A percentile compares a stretch with the other conserved stretches of the same genome.
phyloP scores from a whole-genome alignment of 2,797 vertebrate genomes.

The Leuciscus waleckii region DNA sequence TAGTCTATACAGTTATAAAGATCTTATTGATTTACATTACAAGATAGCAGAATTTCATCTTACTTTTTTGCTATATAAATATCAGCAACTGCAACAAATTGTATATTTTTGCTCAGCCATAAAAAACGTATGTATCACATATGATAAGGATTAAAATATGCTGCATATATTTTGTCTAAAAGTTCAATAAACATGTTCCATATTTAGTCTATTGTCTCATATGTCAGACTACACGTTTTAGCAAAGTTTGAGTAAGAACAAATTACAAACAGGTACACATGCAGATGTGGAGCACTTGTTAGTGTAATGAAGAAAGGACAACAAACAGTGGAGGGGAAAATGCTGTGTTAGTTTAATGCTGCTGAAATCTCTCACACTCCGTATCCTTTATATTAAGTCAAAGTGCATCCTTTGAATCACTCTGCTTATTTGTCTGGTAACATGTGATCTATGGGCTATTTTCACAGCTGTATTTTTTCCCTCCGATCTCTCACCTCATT shows the following conservation, averaged over 20 bases:
- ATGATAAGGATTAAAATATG: background rate
- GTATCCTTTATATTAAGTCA: slow-evolving; percentile 51
- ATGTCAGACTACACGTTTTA: slow-evolving; percentile 13
- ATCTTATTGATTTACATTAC: background rate
- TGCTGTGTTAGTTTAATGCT: slow-evolving; percentile 50
- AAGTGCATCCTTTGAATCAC: slow-evolving; percentile 53
- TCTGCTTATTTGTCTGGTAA: slow-evolving; percentile 47
- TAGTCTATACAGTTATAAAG: background rate
- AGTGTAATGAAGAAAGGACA: slow-evolving; percentile 63
- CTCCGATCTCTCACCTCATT: slow-evolving; percentile 34
- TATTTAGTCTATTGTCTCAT: background rate
- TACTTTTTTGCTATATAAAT: background rate
- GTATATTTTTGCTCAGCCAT: background rate
- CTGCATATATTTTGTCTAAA: background rate
- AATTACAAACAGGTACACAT: slow-evolving; percentile 72
- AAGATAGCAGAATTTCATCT: background rate
- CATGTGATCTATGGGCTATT: slow-evolving; percentile 53
- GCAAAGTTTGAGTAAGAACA: slow-evolving; percentile 59
- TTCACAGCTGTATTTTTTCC: slow-evolving; percentile 45
- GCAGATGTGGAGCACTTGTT: slow-evolving; percentile 62
- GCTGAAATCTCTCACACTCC: slow-evolving; percentile 45
- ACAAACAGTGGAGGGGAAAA: slow-evolving; percentile 52
- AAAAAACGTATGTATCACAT: background rate
- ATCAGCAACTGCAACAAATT: background rate
- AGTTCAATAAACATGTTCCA: slow-evolving; percentile 36